Conservation (phyloP, 2,797 vertebrate species). For the Lepidocolaptes lacrymiger region DNA sequence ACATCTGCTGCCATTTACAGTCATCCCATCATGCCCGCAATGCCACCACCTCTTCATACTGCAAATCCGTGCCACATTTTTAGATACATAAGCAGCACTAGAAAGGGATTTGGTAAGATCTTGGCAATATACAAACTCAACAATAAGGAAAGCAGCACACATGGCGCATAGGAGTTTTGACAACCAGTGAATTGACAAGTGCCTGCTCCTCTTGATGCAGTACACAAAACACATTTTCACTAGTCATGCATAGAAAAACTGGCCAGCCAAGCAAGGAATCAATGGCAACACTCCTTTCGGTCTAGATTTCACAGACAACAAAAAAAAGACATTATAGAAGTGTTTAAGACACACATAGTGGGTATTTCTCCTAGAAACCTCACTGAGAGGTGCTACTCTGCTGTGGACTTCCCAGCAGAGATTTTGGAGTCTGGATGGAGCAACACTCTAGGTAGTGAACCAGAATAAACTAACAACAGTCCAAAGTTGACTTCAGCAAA, state of each 20-base stretch:
- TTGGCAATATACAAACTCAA: neutral
- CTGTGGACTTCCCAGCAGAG: neutral
- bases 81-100: neutral
- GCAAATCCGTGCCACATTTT: neutral
- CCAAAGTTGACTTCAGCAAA: neutral
- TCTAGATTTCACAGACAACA: neutral
- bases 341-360: neutral
- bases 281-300: rapidly evolving
- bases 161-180: neutral
- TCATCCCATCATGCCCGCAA: neutral
- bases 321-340: neutral
- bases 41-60: neutral
- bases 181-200: neutral
- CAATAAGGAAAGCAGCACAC: neutral
- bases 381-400: neutral
- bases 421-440: neutral
- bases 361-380: neutral
- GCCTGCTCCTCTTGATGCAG: neutral
- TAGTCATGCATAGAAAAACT: neutral
- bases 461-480: neutral
- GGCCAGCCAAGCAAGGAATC: neutral
- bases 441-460: neutral
- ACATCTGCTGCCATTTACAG: neutral
- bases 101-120: neutral
- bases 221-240: neutral